Evolutionary conservation across 2,113 vertebrate genomes (phyloP).

Genomic region (Puntigrus tetrazona): DNA sequence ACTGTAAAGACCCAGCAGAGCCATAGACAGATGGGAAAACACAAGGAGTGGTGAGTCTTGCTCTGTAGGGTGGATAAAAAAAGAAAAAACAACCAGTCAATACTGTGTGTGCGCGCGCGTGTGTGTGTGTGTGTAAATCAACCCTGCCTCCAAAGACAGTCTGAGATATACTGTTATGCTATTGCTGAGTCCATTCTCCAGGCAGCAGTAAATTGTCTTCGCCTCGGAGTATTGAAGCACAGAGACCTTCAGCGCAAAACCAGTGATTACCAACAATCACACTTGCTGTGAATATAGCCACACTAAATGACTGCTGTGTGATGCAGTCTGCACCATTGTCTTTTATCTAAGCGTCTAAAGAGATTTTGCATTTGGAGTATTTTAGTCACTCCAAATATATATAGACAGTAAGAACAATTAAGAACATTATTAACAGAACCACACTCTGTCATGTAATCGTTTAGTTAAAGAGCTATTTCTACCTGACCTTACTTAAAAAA

Average conservation of each 20-base stretch:
- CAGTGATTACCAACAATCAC: slow-evolving; percentile 42
- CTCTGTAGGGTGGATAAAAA: slow-evolving; percentile 41
- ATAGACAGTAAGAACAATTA: neutral
- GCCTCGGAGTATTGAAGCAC: slow-evolving; percentile 37
- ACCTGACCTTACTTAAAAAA: too few relatives aligned
- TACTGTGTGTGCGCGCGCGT: neutral
- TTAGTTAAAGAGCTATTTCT: too few relatives aligned
- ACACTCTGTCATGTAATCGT: neutral
- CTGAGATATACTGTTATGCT: slow-evolving; percentile 49
- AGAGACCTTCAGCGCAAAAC: slow-evolving; percentile 30
- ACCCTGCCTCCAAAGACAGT: slow-evolving; percentile 33
- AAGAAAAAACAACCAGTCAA: slow-evolving; percentile 32
- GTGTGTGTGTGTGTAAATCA: slow-evolving; percentile 22
- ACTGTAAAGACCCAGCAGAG: slow-evolving; percentile 30
- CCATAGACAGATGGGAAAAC: slow-evolving; percentile 46
- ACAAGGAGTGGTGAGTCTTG: slow-evolving; percentile 43
- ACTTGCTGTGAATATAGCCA: slow-evolving; percentile 32
- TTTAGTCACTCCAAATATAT: neutral
- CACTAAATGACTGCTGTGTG: slow-evolving; percentile 11
- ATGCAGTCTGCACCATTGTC: neutral
- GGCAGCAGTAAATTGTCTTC: slow-evolving; percentile 44
- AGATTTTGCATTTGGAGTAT: neutral
- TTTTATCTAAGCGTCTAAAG: neutral
- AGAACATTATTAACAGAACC: neutral
- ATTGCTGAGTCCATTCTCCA: slow-evolving; percentile 46